phyloP scores from a whole-genome alignment of 1,140 invertebrate genomes.

The Temnothorax longispinosus region DNA sequence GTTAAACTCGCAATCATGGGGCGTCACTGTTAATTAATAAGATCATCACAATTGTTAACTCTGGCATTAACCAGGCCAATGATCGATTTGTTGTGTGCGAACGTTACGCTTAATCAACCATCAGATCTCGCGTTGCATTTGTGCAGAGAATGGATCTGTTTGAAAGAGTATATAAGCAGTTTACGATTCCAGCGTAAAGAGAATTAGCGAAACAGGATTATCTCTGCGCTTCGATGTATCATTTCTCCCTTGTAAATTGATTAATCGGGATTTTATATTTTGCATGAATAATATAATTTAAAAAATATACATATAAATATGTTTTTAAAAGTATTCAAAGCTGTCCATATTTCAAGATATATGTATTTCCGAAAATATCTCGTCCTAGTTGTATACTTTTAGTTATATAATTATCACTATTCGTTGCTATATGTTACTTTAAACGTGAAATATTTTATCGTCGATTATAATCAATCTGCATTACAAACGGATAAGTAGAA shows the following conservation, averaged over 20 bases:
- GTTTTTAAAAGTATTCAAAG: not conserved
- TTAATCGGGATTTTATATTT: slow-evolving; percentile 5
- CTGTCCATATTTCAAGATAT: not conserved
- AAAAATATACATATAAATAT: not conserved
- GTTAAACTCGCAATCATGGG: slow-evolving; percentile 36
- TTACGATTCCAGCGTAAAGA: not conserved
- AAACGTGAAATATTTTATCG: not conserved
- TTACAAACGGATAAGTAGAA: slow-evolving; percentile 6
- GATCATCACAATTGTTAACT: slow-evolving; percentile 55
- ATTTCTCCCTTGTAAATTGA: not conserved
- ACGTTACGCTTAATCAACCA: slow-evolving; percentile 40
- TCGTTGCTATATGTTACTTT: too few relatives aligned
- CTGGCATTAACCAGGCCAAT: slow-evolving; percentile 21
- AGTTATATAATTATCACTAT: not conserved
- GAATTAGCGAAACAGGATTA: slow-evolving; percentile 37
- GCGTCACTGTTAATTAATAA: slow-evolving; percentile 50
- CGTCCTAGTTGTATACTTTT: not conserved
- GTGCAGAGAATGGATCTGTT: slow-evolving; percentile 15
- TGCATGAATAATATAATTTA: not conserved
- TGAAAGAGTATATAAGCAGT: slow-evolving; percentile 45
- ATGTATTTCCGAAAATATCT: not conserved
- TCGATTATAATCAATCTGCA: not conserved
- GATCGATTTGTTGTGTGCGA: slow-evolving; percentile 38
- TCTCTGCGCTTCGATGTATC: not conserved
- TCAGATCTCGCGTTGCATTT: slow-evolving; percentile 16